Conservation (phyloP, 1,140 invertebrate genomes). For the Diplogasteroides magnus region DNA sequence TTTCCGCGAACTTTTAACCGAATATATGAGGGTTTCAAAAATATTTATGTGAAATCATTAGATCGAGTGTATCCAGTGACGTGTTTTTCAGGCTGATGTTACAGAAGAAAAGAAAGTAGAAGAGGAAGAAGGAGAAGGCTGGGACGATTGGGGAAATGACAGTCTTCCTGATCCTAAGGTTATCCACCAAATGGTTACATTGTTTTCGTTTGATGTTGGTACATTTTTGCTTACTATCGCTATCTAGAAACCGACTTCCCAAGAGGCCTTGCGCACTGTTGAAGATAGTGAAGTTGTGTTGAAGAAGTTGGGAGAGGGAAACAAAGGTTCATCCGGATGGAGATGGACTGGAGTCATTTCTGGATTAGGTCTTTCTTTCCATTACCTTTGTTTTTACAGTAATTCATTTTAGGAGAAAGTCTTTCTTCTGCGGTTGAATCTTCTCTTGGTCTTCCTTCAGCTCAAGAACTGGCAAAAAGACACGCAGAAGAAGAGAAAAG, state of each 20-base stretch:
- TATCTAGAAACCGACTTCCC: too few species aligned
- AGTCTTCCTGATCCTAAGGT: conserved; percentile 4
- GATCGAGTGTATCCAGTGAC: neutral
- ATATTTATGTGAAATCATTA: conserved; percentile 4
- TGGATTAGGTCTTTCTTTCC: conserved; percentile 33
- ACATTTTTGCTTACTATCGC: too few species aligned
- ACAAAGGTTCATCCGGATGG: conserved; percentile 16
- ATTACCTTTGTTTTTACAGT: conserved; percentile 5
- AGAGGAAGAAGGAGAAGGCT: conserved; percentile 7
- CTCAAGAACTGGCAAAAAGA: conserved; percentile 38
- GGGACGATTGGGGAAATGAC: conserved; percentile 24
- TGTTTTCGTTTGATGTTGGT: neutral
- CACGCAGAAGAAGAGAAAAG: conserved; percentile 23
- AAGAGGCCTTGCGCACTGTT: too few species aligned
- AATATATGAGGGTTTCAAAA: neutral
- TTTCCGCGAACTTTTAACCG: neutral
- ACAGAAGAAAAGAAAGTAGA: conserved; percentile 9
- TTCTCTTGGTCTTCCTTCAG: conserved; percentile 37
- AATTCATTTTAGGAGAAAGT: conserved; percentile 34
- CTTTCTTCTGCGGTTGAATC: conserved; percentile 42
- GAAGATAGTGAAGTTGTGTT: too few species aligned
- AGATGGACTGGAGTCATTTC: conserved; percentile 41
- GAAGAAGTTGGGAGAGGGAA: neutral
- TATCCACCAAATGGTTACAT: conserved; percentile 7
- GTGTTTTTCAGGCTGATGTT: neutral